Evolutionary conservation across 2,797 vertebrate genomes (phyloP).

Genomic region (Babyrousa celebensis): DNA sequence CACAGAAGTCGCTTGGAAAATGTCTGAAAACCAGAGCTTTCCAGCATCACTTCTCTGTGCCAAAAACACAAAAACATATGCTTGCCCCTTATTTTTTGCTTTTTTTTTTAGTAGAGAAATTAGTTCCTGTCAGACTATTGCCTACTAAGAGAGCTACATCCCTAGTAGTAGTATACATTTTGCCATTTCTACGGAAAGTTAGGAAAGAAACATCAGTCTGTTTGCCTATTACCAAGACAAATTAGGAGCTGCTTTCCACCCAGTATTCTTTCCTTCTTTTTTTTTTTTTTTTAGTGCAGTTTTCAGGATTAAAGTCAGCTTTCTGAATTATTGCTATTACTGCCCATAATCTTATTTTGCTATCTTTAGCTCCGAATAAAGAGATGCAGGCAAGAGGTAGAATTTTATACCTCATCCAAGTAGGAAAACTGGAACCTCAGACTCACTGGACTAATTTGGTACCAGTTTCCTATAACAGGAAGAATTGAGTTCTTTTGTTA

Average conservation of each 20-base stretch:
- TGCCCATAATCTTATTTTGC: background rate
- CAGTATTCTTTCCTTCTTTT: background rate
- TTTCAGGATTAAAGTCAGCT: constrained; percentile 49
- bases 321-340: constrained; percentile 1
- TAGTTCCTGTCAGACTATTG: constrained; percentile 26
- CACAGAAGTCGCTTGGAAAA: constrained; percentile 61
- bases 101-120: constrained; percentile 49
- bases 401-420: background rate
- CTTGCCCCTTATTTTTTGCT: background rate
- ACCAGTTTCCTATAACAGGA: background rate
- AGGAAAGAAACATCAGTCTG: background rate
- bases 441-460: background rate
- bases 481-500: background rate
- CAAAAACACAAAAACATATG: constrained; percentile 75
- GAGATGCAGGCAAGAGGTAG: background rate
- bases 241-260: constrained; percentile 16
- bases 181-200: background rate
- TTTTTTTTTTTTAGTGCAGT: background rate
- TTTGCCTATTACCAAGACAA: background rate
- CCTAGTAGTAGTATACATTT: background rate
- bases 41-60: constrained; percentile 72
- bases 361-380: constrained; percentile 65
- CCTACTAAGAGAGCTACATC: background rate
- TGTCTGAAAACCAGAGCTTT: constrained; percentile 72
- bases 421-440: background rate